Conservation (phyloP, 1,140 invertebrate genomes). For the Drosophila trapezifrons region DNA sequence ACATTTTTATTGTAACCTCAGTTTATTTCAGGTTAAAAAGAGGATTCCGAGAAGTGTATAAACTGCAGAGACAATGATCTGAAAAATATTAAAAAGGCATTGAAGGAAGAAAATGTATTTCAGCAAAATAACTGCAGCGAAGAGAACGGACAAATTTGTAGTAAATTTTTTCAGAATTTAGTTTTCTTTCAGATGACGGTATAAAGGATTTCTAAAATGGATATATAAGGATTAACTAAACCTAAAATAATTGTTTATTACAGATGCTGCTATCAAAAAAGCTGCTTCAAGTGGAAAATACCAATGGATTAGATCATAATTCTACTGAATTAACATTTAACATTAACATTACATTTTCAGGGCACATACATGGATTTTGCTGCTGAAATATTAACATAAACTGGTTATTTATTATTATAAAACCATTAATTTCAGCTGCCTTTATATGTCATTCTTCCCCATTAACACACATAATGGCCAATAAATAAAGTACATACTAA, state of each 20-base stretch:
- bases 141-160: too few species aligned
- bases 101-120: not conserved
- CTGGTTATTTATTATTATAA: not conserved
- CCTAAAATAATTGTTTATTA: not conserved
- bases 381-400: not conserved
- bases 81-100: not conserved
- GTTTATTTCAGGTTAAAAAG: not conserved
- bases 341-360: too few species aligned
- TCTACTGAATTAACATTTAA: too few species aligned
- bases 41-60: too few species aligned
- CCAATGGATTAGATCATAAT: not conserved
- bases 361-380: too few species aligned
- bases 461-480: slow-evolving; percentile 14
- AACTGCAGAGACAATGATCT: too few species aligned
- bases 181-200: not conserved
- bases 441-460: not conserved
- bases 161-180: not conserved
- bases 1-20: too few species aligned
- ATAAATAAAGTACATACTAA: slow-evolving; percentile 20
- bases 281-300: not conserved
- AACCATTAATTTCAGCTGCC: not conserved
- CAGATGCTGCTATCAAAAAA: not conserved
- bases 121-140: too few species aligned
- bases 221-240: not conserved
- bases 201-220: too few species aligned